phyloP scores from a whole-genome alignment of 2,113 vertebrate genomes.

The Lepus europaeus region DNA sequence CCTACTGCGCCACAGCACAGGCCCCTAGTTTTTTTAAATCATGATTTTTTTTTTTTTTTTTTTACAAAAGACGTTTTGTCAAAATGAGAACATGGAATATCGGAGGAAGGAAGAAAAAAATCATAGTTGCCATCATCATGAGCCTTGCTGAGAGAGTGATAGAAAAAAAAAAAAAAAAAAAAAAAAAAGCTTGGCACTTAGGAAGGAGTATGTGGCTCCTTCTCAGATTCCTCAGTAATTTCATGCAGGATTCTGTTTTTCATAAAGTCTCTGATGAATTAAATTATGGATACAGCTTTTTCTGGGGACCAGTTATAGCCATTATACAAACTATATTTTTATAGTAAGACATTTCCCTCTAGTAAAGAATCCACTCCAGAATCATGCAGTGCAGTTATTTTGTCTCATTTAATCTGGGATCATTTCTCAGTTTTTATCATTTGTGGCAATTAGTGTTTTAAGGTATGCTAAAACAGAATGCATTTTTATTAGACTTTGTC shows the following conservation, averaged over 20 bases:
- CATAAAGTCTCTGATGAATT: background rate
- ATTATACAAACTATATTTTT: background rate
- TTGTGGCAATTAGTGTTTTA: background rate
- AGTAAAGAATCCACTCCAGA: background rate
- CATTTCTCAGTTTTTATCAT: background rate
- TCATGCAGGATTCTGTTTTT: background rate
- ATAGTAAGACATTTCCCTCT: background rate
- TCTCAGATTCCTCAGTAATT: background rate
- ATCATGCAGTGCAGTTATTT: background rate
- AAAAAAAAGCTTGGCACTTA: background rate
- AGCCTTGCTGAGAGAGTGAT: background rate
- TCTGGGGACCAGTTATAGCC: background rate
- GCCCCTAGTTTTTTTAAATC: too few relatives aligned
- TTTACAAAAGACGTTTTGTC: background rate
- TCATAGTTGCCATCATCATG: too few relatives aligned
- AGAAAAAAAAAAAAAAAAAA: background rate
- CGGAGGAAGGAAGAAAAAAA: background rate
- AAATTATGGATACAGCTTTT: background rate
- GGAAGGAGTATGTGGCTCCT: background rate
- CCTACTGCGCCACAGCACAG: too few relatives aligned
- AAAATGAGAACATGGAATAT: background rate
- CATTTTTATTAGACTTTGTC: background rate
- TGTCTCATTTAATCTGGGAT: background rate
- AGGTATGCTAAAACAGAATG: background rate
- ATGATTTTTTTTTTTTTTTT: too few relatives aligned